Evolutionary conservation across 30 jellyfish, hydroid and myxozoan species (phyloP).

Genomic region (Cassiopea andromeda): DNA sequence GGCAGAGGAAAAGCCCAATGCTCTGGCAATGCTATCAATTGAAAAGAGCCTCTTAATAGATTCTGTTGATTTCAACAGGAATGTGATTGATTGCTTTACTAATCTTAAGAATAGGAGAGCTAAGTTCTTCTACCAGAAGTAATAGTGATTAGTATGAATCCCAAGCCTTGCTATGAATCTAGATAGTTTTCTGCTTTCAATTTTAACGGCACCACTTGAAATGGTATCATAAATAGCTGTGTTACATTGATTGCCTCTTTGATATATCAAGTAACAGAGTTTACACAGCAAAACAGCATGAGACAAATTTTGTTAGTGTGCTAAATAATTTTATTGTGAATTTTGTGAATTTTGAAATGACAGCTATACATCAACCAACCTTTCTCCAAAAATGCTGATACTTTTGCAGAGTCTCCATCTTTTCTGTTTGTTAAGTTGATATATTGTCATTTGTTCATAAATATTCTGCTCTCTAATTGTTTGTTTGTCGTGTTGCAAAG

Average conservation of each 20-base stretch:
- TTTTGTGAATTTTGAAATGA: background rate
- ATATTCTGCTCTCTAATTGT: background rate
- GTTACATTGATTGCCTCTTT: background rate
- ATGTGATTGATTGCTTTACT: slow-evolving; percentile 37
- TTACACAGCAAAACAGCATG: background rate
- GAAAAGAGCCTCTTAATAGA: slow-evolving; percentile 37
- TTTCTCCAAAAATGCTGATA: background rate
- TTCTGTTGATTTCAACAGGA: slow-evolving; percentile 17
- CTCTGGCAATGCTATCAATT: slow-evolving; percentile 47
- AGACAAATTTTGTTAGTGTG: background rate
- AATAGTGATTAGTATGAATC: background rate
- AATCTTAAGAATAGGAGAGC: slow-evolving; percentile 51
- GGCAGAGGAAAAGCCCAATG: slow-evolving; percentile 53
- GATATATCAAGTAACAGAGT: background rate
- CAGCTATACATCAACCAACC: background rate
- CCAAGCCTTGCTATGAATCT: background rate
- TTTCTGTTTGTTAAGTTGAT: background rate
- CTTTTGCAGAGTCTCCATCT: background rate
- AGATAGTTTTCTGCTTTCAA: background rate
- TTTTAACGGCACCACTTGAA: background rate
- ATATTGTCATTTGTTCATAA: background rate
- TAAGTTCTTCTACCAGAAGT: slow-evolving; percentile 2
- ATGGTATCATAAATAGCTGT: background rate
- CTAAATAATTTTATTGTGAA: background rate
- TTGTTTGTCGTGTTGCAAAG: background rate